Evolutionary conservation across 2,797 vertebrate species (phyloP).

Genomic region (Hypotaenidia philippensis): DNA sequence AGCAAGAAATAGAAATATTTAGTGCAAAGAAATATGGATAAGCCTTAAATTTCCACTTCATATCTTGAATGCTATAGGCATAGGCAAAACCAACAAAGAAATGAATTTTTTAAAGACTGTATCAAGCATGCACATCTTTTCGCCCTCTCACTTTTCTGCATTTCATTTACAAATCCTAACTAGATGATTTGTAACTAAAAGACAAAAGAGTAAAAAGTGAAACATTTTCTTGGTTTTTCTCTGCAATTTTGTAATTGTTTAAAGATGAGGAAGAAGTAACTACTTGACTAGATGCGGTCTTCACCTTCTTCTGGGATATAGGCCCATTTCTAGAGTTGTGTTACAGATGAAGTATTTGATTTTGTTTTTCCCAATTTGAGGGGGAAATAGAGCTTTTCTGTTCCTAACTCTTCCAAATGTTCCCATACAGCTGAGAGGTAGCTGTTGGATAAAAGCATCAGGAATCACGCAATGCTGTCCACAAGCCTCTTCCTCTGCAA

Average conservation of each 20-base stretch:
- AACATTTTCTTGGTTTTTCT: background rate
- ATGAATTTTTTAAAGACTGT: background rate
- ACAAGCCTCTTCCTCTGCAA: background rate
- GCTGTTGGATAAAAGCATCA: background rate
- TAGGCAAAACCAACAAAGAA: background rate
- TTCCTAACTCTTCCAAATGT: background rate
- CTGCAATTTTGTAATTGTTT: background rate
- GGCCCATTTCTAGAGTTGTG: background rate
- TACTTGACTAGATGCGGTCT: background rate
- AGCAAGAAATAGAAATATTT: background rate
- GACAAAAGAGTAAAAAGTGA: background rate
- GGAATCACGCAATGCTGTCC: background rate
- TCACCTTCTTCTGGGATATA: background rate
- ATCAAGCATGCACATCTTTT: background rate
- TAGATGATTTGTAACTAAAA: background rate
- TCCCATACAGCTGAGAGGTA: background rate
- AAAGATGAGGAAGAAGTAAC: background rate
- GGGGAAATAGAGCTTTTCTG: background rate
- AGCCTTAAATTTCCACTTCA: background rate
- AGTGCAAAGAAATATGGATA: background rate
- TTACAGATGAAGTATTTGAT: background rate
- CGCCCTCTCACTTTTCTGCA: background rate
- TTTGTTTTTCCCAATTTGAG: background rate
- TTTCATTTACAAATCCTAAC: background rate
- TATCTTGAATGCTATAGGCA: background rate